phyloP scores from a whole-genome alignment of 2,888 invertebrate genomes.

The Synergus japonicus region DNA sequence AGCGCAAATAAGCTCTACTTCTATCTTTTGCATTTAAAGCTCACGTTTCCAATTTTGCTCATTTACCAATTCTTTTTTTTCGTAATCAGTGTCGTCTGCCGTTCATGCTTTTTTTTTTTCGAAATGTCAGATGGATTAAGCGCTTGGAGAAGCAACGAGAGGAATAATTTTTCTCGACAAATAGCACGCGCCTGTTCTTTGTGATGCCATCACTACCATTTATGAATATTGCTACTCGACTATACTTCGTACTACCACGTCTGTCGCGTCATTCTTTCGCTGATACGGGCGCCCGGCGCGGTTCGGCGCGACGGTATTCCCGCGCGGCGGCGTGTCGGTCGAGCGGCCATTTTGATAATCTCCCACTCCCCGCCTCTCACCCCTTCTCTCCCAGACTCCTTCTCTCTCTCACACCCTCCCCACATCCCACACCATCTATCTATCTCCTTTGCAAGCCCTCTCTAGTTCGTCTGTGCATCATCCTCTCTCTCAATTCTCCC shows the following conservation, averaged over 20 bases:
- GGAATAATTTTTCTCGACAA: slow-evolving; percentile 2
- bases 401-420: slow-evolving; percentile 24
- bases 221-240: slow-evolving; percentile 21
- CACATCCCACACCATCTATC: slow-evolving; percentile 34
- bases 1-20: background rate
- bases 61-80: background rate
- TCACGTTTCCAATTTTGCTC: background rate
- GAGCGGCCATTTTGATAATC: slow-evolving; percentile 76
- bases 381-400: slow-evolving; percentile 39
- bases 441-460: slow-evolving; percentile 32
- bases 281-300: slow-evolving; percentile 44
- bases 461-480: slow-evolving; percentile 38
- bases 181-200: slow-evolving; percentile 26
- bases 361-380: slow-evolving; percentile 63
- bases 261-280: background rate
- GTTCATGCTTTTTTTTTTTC: background rate
- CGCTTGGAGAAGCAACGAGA: background rate
- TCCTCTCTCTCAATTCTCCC: slow-evolving; percentile 45
- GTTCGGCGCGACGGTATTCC: slow-evolving; percentile 52
- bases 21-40: background rate
- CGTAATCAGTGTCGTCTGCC: background rate
- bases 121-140: slow-evolving; percentile 24
- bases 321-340: slow-evolving; percentile 68
- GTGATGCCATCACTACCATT: slow-evolving; percentile 9
- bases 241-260: background rate